Percentiles rank a stretch among this genome's conserved stretches.
Evolutionary conservation across 2,113 vertebrate genomes (phyloP).

Genomic region (Verasper variegatus): DNA sequence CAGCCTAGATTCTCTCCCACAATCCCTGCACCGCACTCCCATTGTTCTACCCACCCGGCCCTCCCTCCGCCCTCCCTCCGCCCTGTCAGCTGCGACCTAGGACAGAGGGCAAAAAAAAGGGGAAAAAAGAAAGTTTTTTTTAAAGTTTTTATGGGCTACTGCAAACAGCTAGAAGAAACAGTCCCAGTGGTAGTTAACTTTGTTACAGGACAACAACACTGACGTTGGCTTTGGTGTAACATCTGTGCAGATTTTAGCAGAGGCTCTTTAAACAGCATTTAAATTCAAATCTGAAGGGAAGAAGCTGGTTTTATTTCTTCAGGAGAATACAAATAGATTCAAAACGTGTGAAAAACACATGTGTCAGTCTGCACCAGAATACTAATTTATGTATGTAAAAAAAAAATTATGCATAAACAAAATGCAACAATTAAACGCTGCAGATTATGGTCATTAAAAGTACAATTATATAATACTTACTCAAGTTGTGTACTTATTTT

Average conservation of each 20-base stretch:
- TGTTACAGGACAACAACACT: constrained; percentile 49
- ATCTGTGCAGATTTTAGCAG: constrained; percentile 49
- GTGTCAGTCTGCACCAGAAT: too few relatives aligned
- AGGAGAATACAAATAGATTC: neutral
- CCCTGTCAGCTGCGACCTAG: constrained; percentile 82
- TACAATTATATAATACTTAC: too few relatives aligned
- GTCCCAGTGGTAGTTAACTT: constrained; percentile 60
- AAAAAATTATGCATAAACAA: too few relatives aligned
- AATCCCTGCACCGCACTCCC: constrained; percentile 84
- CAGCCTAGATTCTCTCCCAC: constrained; percentile 89
- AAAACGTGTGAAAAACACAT: neutral
- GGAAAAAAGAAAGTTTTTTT: constrained; percentile 57
- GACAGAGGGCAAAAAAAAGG: constrained; percentile 74
- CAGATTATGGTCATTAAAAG: neutral
- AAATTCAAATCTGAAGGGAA: constrained; percentile 15
- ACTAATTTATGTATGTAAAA: neutral
- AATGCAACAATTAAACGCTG: neutral
- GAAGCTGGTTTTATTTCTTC: constrained; percentile 13
- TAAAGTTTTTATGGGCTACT: constrained; percentile 76
- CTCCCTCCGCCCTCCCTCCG: constrained; percentile 75
- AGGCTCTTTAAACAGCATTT: constrained; percentile 41
- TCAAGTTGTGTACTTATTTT: too few relatives aligned
- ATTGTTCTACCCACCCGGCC: constrained; percentile 84
- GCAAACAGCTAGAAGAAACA: constrained; percentile 66
- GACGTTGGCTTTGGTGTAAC: constrained; percentile 35